Conservation (phyloP, 2,888 invertebrate genomes). For the Graphium colonna region DNA sequence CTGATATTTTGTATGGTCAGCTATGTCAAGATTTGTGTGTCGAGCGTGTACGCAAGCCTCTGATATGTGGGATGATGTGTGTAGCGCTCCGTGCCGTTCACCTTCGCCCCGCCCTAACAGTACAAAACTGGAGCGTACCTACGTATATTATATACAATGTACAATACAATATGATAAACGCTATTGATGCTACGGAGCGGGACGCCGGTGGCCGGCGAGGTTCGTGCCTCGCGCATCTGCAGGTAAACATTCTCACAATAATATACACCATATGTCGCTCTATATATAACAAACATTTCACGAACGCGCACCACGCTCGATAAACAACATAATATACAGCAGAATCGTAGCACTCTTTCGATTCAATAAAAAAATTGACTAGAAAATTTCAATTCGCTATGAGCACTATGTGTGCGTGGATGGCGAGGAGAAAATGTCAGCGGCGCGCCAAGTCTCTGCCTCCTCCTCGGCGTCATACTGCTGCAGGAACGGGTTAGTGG, state of each 20-base stretch:
- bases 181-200: conserved; percentile 63
- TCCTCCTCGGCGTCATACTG: conserved; percentile 75
- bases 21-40: conserved; percentile 34
- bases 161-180: conserved; percentile 71
- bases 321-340: conserved; percentile 74
- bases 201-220: conserved; percentile 57
- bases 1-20: not conserved
- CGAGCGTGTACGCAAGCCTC: conserved; percentile 65
- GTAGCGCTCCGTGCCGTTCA: conserved; percentile 60
- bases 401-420: conserved; percentile 74
- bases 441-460: conserved; percentile 71
- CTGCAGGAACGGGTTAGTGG: conserved; percentile 82
- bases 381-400: conserved; percentile 76
- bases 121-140: conserved; percentile 70
- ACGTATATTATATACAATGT: conserved; percentile 77
- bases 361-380: conserved; percentile 78
- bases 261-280: conserved; percentile 75
- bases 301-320: conserved; percentile 69
- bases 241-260: conserved; percentile 73
- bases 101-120: conserved; percentile 54
- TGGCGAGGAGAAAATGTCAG: conserved; percentile 69
- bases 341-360: conserved; percentile 75
- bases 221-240: conserved; percentile 58
- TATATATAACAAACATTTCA: conserved; percentile 72
- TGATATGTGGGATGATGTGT: conserved; percentile 78